Evolutionary conservation across 2,113 vertebrate species (phyloP).

Genomic region (Alouatta palliata): DNA sequence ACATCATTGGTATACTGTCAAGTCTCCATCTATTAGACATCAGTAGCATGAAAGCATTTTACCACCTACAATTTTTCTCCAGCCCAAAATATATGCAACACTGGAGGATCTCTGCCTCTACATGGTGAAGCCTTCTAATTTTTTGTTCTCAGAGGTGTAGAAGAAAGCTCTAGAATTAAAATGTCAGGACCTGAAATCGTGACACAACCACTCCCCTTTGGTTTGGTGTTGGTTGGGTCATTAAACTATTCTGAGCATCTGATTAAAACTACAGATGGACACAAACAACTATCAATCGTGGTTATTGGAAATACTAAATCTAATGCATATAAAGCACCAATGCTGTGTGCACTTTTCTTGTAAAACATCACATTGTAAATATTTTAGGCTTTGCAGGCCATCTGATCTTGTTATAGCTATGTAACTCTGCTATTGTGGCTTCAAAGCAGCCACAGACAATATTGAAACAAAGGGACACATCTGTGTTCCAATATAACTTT

Average conservation of each 20-base stretch:
- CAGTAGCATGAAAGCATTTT: rapidly evolving
- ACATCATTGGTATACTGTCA: rapidly evolving
- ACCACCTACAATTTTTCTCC: neutral
- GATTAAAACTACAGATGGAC: rapidly evolving
- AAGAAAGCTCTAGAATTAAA: neutral
- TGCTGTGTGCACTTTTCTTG: neutral
- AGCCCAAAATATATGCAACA: too few species aligned
- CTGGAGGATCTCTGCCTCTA: neutral
- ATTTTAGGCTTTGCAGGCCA: neutral
- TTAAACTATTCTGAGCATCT: neutral
- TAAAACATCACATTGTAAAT: neutral
- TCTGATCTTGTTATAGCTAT: rapidly evolving
- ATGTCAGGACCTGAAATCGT: rapidly evolving
- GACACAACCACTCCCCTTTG: too few species aligned
- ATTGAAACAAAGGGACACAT: rapidly evolving
- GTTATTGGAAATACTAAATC: neutral
- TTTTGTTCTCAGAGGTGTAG: neutral
- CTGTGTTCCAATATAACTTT: neutral
- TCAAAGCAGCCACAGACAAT: rapidly evolving
- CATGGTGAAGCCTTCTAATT: neutral
- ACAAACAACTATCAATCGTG: rapidly evolving
- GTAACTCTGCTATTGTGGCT: rapidly evolving
- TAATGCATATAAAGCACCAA: rapidly evolving
- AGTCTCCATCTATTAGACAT: too few species aligned
- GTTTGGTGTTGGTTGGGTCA: neutral